phyloP scores from a whole-genome alignment of 2,113 vertebrate genomes.

The Amia ocellicauda region DNA sequence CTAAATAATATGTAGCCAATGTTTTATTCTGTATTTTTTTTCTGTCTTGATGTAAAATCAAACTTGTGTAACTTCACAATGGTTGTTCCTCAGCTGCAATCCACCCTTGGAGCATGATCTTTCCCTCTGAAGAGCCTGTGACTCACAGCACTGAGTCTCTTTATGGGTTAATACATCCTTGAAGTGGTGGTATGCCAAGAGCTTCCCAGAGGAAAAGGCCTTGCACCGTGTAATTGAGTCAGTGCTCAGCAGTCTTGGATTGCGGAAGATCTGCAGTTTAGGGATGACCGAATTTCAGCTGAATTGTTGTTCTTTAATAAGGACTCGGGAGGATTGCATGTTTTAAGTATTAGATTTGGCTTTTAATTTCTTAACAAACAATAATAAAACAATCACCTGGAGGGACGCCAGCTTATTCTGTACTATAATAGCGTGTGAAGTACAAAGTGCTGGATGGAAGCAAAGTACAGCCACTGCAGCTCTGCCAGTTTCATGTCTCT shows the following conservation, averaged over 20 bases:
- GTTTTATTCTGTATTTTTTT: too few relatives aligned
- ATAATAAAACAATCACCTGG: conserved; percentile 10
- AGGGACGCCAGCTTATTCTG: background rate
- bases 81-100: too few relatives aligned
- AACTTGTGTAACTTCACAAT: too few relatives aligned
- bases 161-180: conserved; percentile 1
- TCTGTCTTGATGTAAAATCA: too few relatives aligned
- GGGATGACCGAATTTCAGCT: background rate
- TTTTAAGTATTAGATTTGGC: background rate
- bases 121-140: background rate
- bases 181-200: background rate
- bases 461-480: background rate
- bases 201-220: background rate
- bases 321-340: background rate
- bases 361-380: conserved; percentile 10
- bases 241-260: background rate
- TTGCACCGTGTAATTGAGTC: background rate
- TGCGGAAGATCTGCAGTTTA: background rate
- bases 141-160: background rate
- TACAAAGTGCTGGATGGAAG: conserved; percentile 11
- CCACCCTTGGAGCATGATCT: background rate
- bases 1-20: too few relatives aligned
- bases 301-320: conserved; percentile 8
- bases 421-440: background rate
- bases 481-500: background rate